These are phyloP conservation scores for Coreoperca whiteheadi DNA, from an alignment of 2,113 vertebrate species.

Conservation along the genomic window DNA sequence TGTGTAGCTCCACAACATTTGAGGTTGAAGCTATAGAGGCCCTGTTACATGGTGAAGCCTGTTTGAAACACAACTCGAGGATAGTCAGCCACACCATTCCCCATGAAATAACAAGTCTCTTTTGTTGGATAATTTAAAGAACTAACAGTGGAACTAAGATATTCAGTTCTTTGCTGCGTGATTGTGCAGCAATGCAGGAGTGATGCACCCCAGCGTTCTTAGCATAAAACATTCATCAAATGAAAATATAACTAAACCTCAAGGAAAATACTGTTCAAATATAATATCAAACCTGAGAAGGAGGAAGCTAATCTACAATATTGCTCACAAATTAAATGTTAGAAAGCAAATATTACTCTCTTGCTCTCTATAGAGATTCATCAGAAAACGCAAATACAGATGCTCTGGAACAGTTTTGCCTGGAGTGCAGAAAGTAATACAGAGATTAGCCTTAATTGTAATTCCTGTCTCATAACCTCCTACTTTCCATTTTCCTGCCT, in stretches of 20 bases:
- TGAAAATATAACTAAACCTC: constrained; percentile 6
- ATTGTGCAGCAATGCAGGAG: neutral
- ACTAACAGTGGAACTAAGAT: neutral
- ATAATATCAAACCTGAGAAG: constrained; percentile 29
- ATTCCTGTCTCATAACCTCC: constrained; percentile 69
- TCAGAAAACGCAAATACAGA: constrained; percentile 44
- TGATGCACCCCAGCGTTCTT: neutral
- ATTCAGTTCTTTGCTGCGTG: neutral
- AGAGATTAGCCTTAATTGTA: constrained; percentile 65
- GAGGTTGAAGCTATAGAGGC: neutral
- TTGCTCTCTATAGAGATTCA: constrained; percentile 26
- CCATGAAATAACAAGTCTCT: neutral
- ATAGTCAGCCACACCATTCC: neutral
- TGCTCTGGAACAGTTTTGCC: constrained; percentile 50
- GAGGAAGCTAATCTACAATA: constrained; percentile 26
- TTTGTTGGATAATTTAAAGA: neutral
- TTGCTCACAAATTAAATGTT: constrained; percentile 46
- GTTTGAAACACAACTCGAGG: neutral
- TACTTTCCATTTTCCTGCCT: constrained; percentile 60
- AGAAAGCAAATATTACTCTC: constrained; percentile 46
- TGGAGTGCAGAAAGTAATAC: constrained; percentile 55
- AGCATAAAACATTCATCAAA: constrained; percentile 26
- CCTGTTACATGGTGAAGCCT: neutral
- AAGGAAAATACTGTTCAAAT: constrained; percentile 25
- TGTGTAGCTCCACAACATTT: neutral